Evolutionary conservation across 2,888 invertebrate species (phyloP), one percentile per base, ranked within the genome.

Genomic region (Eupithecia abbreviata): DNA sequence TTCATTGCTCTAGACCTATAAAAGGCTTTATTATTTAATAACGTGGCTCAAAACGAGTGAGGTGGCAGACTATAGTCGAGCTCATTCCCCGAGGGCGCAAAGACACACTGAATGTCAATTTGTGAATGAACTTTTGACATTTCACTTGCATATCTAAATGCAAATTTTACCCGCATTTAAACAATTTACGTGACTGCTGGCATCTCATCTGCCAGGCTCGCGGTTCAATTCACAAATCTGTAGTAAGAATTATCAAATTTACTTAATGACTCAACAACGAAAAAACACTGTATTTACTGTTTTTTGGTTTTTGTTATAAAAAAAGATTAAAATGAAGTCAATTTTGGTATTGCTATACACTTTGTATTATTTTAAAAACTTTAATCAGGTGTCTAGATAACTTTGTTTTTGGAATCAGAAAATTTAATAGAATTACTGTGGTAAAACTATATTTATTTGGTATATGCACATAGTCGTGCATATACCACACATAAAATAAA

Each of bases 51-150:
- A 49, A 80, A 72, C 62, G 71, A 78, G 73, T 73, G 49, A 51
- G 74, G 69, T 72, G 73, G 55, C 70, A 55, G 71, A 74, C 75
- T 72, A 73, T 71, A 70, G 69, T 49, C 69, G 73, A 72, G 51
- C 65, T 80, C 69, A 75, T 77, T 79, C 75, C 75, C 75, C n/a
- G 69, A 78, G 80, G 71, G 72, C 73, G 12, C 69, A 47, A 76
- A 79, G 77, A 77, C 73, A 78, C 66, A 55, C 72, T 78, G 74
- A 82, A 82, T 78, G 82, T 81, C 79, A 80, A 55, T 76, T 75
- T 69, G 80, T 72, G 73, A 76, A 82, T 84, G 83, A 86, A 85
- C 85, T 83, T 81, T 84, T 84, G 84, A 84, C 85, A 83, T 85
- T 86, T 77, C n/a, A 76, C 71, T 76, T 79, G 62, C 68, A 78